phyloP scores from a whole-genome alignment of 2,797 vertebrate genomes.

The Pogonophryne albipinna region DNA sequence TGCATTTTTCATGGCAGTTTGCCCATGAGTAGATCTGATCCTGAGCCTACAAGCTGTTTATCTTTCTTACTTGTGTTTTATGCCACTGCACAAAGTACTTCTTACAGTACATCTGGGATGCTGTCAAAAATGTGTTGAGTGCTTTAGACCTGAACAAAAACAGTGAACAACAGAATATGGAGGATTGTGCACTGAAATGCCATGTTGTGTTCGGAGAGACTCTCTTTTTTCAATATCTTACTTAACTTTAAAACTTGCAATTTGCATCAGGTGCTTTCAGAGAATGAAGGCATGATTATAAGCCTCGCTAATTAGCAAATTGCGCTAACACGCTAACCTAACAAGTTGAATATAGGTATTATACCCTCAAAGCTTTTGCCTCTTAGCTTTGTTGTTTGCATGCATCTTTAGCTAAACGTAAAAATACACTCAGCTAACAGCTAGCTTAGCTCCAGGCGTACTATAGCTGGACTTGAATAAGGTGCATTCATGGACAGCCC shows the following conservation, averaged over 20 bases:
- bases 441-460: background rate
- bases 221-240: background rate
- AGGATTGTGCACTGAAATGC: background rate
- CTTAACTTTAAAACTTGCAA: background rate
- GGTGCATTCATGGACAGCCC: too few species aligned
- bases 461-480: background rate
- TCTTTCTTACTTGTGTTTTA: constrained; percentile 29
- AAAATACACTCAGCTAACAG: background rate
- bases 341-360: too few species aligned
- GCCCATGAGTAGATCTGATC: constrained; percentile 30
- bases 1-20: constrained; percentile 31
- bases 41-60: constrained; percentile 28
- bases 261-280: too few species aligned
- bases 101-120: constrained; percentile 12
- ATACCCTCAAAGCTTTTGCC: too few species aligned
- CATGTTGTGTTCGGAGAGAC: background rate
- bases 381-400: background rate
- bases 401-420: too few species aligned
- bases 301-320: too few species aligned
- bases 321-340: too few species aligned
- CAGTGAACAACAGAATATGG: background rate
- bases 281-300: too few species aligned
- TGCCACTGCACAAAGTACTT: constrained; percentile 19
- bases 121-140: constrained; percentile 4
- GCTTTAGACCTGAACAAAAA: background rate